Evolutionary conservation across 1,140 invertebrate genomes (phyloP), one percentile per base, ranked within the genome.

Genomic region (Aradophagus sp.): DNA sequence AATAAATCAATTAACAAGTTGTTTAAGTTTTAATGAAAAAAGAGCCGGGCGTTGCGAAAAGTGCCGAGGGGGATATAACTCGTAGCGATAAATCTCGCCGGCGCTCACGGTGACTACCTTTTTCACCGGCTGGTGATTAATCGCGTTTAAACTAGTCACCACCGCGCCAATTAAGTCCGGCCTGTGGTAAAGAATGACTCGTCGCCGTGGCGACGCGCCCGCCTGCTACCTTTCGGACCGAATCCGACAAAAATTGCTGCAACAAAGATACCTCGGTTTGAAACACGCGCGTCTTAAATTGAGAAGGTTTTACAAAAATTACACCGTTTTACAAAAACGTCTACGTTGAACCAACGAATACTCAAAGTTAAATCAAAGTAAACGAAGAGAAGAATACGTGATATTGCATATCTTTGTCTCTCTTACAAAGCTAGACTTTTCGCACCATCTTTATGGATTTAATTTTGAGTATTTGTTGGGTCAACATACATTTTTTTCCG

Each of bases 131-230:
- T 69, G 48, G 68, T 82, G 83, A 84, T 84, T 83, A 84, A 84
- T 82, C 80, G 81, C 77, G 73, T 80, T 83, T 81, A 82, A 83
- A 83, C 79, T 82, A 80, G 79, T 80, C 76, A 78, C 77, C 80
- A 79, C 73, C 71, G 77, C 77, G 79, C 75, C 80, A 79, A 84
- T 84, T 83, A 84, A 82, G 77, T 78, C 73, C 73, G 74, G 63
- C 67, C 56, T 62, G 66, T 53, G 48, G 68, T 62, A 48, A 67
- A 62, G 67, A 71, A 66, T 62, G 62, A 65, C 50, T 67, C 62
- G 53, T 71, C 50, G 45, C 39, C 41, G 55, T 44, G 56, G 38
- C 55, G 71, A 48, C 53, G 66, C 14, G 23, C 35, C 14, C 42
- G n/a, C 27, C 42, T 36, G 31, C 20, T 17, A 39, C 12, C 26